Evolutionary conservation across 2,797 vertebrate species (phyloP).

Genomic region (Streptopelia turtur): DNA sequence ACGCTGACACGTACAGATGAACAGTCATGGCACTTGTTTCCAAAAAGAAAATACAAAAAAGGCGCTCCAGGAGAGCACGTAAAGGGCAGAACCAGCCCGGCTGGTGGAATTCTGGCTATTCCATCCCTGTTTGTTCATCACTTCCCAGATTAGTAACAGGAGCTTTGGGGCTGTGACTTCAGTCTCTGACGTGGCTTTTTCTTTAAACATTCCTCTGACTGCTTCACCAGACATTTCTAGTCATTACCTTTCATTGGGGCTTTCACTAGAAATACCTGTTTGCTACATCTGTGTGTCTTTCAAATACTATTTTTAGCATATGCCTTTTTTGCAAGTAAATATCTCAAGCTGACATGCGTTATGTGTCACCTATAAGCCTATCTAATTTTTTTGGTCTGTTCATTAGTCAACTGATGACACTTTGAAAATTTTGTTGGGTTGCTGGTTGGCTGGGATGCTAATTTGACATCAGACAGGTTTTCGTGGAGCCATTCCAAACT

Average conservation of each 20-base stretch:
- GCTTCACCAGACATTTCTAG: not conserved
- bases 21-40: not conserved
- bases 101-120: not conserved
- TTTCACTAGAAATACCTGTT: not conserved
- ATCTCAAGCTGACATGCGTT: not conserved
- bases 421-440: not conserved
- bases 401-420: not conserved
- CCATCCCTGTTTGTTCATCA: not conserved
- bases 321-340: not conserved
- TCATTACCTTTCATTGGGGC: not conserved
- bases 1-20: not conserved
- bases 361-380: not conserved
- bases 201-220: not conserved
- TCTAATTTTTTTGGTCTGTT: not conserved
- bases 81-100: not conserved
- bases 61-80: fast-evolving
- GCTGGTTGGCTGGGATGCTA: not conserved
- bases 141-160: not conserved
- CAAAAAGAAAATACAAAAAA: not conserved
- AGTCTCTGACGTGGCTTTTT: not conserved
- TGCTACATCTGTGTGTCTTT: not conserved
- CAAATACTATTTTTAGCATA: not conserved
- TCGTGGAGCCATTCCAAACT: slow-evolving; percentile 7
- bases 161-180: not conserved
- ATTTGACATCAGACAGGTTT: slow-evolving; percentile 4